Evolutionary conservation across 2,797 vertebrate species (phyloP), one percentile per base, ranked within the genome.

Genomic region (Cercopithecus neglectus): DNA sequence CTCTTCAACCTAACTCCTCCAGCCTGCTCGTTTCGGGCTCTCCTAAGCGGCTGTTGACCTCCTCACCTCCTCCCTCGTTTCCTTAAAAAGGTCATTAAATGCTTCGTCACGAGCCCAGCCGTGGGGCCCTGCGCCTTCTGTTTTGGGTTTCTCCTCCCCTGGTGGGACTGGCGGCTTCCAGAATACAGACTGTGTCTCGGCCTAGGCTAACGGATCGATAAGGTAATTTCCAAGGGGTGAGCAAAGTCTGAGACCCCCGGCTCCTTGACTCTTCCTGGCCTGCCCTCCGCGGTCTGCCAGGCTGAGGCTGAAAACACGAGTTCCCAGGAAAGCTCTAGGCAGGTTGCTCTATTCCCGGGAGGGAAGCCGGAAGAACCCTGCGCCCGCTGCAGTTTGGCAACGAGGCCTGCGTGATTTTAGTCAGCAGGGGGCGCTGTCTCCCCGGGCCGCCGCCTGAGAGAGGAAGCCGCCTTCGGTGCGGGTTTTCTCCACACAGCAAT

Each of bases 1-100:
- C 98, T 98, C 90, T 98, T 95, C 98, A 97, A 97, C 94, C 96
- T 89, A 98, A 89, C 93, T 95, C 89, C 67, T 95, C 70, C 85
- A 98, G 91, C 95, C 97, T 96, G 95, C 96, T 95, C 30, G 16
- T 80, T 88, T 57, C 2, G 7, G 96, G 86, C 76, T 92, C 74
- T 96, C 79, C 55, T 91, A 57, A 80, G 96, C 16, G 44, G 67
- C 91, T 86, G 85, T 61, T 82, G 92, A 89, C 78, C 91, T 88
- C 74, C 91, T 91, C 81, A 19, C 57, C 28, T 72, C 17, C 89
- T 95, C 95, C 44, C 33, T 41, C 17, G 50, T 84, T 72, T 95
- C 53, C 92, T 93, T 96, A 93, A 96, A 97, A 89, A 93, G 96
- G 84, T 95, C 95, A 89, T 95, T 96, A 95, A 67, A 92, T 96